phyloP scores from a whole-genome alignment of 1,140 invertebrate species.

The Drosophila sucinea region DNA sequence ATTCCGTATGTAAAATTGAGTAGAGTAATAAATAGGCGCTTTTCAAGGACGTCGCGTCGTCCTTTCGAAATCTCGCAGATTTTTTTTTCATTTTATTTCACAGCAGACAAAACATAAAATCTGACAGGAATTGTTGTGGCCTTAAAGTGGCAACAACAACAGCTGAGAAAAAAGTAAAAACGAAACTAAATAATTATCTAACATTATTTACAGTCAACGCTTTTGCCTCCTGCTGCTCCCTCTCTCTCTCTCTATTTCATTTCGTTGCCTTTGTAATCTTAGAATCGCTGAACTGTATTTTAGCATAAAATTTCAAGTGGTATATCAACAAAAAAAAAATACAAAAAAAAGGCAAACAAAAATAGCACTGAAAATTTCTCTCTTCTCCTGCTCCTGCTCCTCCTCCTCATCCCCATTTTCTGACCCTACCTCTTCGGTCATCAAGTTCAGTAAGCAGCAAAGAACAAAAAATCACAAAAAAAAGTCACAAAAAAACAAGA shows the following conservation, averaged over 20 bases:
- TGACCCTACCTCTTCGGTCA: slow-evolving; percentile 53
- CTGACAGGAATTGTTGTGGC: slow-evolving; percentile 30
- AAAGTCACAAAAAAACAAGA: slow-evolving; percentile 22
- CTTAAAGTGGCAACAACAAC: slow-evolving; percentile 46
- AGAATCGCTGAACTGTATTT: slow-evolving; percentile 78
- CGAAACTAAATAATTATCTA: slow-evolving; percentile 78
- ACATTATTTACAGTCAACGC: slow-evolving; percentile 79
- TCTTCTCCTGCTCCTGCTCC: background rate
- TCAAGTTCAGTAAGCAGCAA: slow-evolving; percentile 39
- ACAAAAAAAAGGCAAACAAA: slow-evolving; percentile 13
- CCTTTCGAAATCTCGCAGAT: background rate
- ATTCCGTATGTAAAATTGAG: no score
- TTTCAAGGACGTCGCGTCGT: background rate
- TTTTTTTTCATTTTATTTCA: slow-evolving; percentile 21
- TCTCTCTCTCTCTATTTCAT: background rate
- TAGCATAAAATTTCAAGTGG: slow-evolving; percentile 75
- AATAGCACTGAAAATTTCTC: slow-evolving; percentile 2
- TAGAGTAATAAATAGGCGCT: background rate
- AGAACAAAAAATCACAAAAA: slow-evolving; percentile 40
- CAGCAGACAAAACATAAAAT: slow-evolving; percentile 30
- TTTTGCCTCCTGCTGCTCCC: slow-evolving; percentile 41
- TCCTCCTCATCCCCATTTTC: slow-evolving; percentile 8
- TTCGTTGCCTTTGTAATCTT: slow-evolving; percentile 54
- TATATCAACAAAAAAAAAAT: slow-evolving; percentile 14
- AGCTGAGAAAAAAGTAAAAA: slow-evolving; percentile 11